These are phyloP conservation scores for Drosophila nr. medialis DNA, from an alignment of 2,888 invertebrate genomes.

Conservation along the genomic window DNA sequence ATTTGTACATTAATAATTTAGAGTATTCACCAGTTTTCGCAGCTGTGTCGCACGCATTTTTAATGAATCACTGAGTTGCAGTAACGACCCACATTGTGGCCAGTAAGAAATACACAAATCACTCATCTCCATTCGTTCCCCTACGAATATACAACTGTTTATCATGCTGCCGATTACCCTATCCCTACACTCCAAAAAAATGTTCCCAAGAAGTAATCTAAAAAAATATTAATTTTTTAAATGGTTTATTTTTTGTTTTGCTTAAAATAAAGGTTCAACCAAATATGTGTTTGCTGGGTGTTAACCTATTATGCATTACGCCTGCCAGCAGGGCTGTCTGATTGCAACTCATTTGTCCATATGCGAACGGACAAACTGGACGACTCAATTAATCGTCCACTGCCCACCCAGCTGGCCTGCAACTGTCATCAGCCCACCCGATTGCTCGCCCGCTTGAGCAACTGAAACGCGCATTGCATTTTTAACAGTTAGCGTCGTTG, in stretches of 20 bases:
- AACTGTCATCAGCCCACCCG: slow-evolving; percentile 3
- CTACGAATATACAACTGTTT: neutral
- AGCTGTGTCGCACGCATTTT: neutral
- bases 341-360: slow-evolving; percentile 50
- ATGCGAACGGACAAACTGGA: slow-evolving; percentile 32
- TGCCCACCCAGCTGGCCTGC: slow-evolving; percentile 4
- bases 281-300: neutral
- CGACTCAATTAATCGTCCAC: slow-evolving; percentile 13
- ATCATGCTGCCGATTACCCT: neutral
- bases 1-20: neutral
- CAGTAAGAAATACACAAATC: slow-evolving; percentile 13
- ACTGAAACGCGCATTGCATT: slow-evolving; percentile 61
- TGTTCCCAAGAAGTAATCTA: neutral
- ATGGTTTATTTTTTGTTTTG: neutral
- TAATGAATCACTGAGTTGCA: slow-evolving; percentile 17
- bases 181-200: neutral
- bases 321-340: neutral
- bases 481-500: slow-evolving; percentile 45
- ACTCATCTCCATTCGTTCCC: neutral
- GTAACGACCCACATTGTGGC: slow-evolving; percentile 34
- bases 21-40: neutral
- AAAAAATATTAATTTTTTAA: neutral
- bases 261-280: neutral
- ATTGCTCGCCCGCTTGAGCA: neutral
- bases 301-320: neutral